phyloP scores from a whole-genome alignment of 2,113 vertebrate genomes.

The Grammomys surdaster region DNA sequence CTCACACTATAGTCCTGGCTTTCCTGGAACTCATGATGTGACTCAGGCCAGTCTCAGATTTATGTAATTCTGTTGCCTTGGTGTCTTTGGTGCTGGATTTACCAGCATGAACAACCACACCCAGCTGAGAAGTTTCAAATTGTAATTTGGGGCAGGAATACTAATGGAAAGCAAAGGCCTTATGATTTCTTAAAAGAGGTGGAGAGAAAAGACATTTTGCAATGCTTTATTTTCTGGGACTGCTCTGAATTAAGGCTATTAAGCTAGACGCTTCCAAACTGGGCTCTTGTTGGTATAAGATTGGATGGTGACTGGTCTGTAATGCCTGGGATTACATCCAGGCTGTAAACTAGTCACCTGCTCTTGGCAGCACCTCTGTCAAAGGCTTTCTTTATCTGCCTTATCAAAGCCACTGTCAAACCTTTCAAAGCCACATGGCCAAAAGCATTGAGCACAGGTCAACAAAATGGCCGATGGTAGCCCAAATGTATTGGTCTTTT shows the following conservation, averaged over 20 bases:
- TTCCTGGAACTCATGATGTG: not conserved
- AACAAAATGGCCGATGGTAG: conserved; percentile 81
- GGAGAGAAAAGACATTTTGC: conserved; percentile 41
- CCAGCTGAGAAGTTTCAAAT: conserved; percentile 12
- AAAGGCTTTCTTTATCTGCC: conserved; percentile 80
- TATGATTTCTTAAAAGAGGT: not conserved
- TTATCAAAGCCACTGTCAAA: conserved; percentile 78
- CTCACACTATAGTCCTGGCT: not conserved
- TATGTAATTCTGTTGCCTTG: not conserved
- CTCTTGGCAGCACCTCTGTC: conserved; percentile 82
- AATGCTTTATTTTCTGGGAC: conserved; percentile 61
- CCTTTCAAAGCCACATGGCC: conserved; percentile 73
- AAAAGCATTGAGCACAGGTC: conserved; percentile 72
- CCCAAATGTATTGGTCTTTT: conserved; percentile 60
- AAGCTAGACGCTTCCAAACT: conserved; percentile 37
- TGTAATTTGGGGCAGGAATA: not conserved
- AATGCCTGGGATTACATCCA: conserved; percentile 28
- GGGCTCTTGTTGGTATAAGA: not conserved
- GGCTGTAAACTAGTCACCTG: conserved; percentile 82
- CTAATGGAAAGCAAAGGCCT: not conserved
- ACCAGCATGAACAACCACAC: not conserved
- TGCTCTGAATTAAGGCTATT: conserved; percentile 31
- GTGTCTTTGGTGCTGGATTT: not conserved
- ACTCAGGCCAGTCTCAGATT: not conserved
- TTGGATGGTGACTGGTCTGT: conserved; percentile 44